A percentile compares a stretch with the other conserved stretches of the same genome.
Conservation (phyloP, 2,113 vertebrate species). For the Leptobrachium ailaonicum region DNA sequence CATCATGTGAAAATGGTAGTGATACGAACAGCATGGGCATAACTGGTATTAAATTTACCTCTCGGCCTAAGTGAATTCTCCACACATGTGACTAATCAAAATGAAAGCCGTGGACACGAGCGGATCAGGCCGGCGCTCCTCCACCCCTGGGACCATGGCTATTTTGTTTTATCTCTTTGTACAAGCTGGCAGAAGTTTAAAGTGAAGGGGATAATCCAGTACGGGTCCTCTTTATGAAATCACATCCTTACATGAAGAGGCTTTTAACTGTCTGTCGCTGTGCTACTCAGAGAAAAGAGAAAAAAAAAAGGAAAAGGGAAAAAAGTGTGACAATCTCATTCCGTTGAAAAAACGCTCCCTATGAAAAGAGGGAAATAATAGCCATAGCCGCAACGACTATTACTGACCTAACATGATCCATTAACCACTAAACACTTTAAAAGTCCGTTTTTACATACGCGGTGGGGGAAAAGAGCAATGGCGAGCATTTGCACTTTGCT, state of each 20-base stretch:
- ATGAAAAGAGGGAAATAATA: constrained; percentile 79
- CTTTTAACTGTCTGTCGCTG: constrained; percentile 84
- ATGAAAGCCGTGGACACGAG: constrained; percentile 92
- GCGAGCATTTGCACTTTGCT: constrained; percentile 71
- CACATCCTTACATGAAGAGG: constrained; percentile 86
- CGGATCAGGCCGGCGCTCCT: constrained; percentile 76
- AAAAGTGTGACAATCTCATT: constrained; percentile 82
- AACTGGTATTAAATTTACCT: constrained; percentile 89
- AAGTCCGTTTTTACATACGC: constrained; percentile 78
- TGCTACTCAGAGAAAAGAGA: constrained; percentile 64
- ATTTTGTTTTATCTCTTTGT: constrained; percentile 90
- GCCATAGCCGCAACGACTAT: constrained; percentile 71
- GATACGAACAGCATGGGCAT: constrained; percentile 97
- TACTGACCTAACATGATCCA: constrained; percentile 77
- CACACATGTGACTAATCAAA: constrained; percentile 92
- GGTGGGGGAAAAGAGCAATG: constrained; percentile 63
- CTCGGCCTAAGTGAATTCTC: constrained; percentile 93
- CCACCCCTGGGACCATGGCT: constrained; percentile 81
- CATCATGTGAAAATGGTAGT: constrained; percentile 92
- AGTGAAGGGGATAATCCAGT: constrained; percentile 83
- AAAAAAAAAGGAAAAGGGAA: not conserved
- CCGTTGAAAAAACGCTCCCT: constrained; percentile 76
- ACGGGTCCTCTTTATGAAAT: constrained; percentile 83
- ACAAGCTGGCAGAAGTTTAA: constrained; percentile 86
- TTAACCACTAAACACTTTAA: constrained; percentile 78